Evolutionary conservation across 2,797 vertebrate genomes (phyloP).

Genomic region (Centroberyx gerrardi): DNA sequence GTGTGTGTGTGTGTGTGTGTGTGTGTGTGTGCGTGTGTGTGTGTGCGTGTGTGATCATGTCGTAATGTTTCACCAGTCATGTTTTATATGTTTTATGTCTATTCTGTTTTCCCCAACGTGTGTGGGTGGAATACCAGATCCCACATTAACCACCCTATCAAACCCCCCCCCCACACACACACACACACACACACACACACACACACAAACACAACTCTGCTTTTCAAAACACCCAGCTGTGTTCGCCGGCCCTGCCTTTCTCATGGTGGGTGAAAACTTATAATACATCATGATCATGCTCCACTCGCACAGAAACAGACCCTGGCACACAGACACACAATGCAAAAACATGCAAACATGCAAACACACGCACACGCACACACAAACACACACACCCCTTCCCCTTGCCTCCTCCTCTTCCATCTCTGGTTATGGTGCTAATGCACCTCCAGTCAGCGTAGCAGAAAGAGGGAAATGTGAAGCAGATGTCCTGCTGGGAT

Average conservation of each 20-base stretch:
- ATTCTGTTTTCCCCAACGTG: not conserved
- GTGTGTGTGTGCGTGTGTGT: not conserved
- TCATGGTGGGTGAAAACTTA: no score
- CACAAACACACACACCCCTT: slow-evolving; percentile 13
- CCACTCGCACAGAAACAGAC: no score
- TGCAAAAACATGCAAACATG: not conserved
- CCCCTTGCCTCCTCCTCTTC: not conserved
- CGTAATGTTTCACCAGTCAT: slow-evolving; percentile 2
- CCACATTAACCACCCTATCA: not conserved
- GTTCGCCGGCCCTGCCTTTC: not conserved
- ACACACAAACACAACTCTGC: not conserved
- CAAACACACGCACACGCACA: slow-evolving; percentile 15
- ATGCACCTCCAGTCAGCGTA: slow-evolving; percentile 13
- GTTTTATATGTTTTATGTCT: not conserved
- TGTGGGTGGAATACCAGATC: not conserved
- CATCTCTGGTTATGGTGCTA: not conserved
- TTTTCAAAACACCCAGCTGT: not conserved
- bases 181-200: not conserved
- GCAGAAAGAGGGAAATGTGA: slow-evolving; percentile 33
- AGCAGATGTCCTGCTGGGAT: slow-evolving; percentile 60
- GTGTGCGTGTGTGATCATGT: not conserved
- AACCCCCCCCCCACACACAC: not conserved
- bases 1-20: not conserved
- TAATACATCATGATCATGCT: no score
- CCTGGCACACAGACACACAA: no score